These are phyloP conservation scores for Scrobipalpa atriplicella DNA, from an alignment of 2,888 invertebrate genomes.

Conservation along the genomic window DNA sequence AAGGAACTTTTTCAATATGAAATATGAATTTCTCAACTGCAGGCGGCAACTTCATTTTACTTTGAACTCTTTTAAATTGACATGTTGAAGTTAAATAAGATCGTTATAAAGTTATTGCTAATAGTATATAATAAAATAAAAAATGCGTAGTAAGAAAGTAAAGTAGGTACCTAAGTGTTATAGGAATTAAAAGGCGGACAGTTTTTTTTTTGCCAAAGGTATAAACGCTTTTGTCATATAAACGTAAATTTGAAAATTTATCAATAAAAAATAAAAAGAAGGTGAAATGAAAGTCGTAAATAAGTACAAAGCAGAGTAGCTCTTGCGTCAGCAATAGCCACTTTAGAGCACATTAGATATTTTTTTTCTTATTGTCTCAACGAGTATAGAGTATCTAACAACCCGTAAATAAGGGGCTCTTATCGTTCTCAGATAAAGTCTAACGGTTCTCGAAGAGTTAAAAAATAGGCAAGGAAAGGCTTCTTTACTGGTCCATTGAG, in stretches of 20 bases:
- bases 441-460: slow-evolving; percentile 12
- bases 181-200: no score
- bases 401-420: slow-evolving; percentile 4
- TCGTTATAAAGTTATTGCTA: no score
- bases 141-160: no score
- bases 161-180: no score
- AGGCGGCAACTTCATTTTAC: neutral
- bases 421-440: slow-evolving; percentile 2
- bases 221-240: no score
- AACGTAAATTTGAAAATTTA: no score
- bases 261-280: no score
- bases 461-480: slow-evolving; percentile 14
- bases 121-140: no score
- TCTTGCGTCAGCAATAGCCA: neutral
- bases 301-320: neutral
- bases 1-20: slow-evolving; percentile 20
- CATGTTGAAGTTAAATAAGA: no score
- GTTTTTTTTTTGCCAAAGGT: no score
- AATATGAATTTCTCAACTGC: slow-evolving; percentile 4
- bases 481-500: slow-evolving; percentile 9
- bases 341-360: neutral
- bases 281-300: neutral
- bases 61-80: neutral
- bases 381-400: slow-evolving; percentile 5
- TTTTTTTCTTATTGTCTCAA: slow-evolving; percentile 7